Base-by-base conservation (phyloP, 2,888 invertebrate species). In the Drosophila leonis region DNA sequence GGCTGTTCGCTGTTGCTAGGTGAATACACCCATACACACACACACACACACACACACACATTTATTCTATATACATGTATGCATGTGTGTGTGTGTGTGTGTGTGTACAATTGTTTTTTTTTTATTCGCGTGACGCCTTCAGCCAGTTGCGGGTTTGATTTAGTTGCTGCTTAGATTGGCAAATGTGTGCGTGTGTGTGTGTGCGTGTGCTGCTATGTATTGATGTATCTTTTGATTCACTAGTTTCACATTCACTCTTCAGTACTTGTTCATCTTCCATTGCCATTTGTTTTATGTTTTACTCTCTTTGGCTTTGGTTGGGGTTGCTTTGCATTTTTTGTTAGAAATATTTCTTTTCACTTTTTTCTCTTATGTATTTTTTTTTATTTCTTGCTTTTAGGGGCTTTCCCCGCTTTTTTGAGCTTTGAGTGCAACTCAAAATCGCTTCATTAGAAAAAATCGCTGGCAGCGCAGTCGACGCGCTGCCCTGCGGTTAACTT, bases 371-470 rank as follows among this genome's bases (percentile, higher is more conserved):
- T 29, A 29, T 37, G 13, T 20, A 24, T 20, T 8, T 12, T 1
- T 42, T 42, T 46, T 65, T 51, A 56, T 24, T 59, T 37, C 39
- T 41, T 49, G 10, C 41, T 52, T 80, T 65, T 18, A 20, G 48
- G 48, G n/a, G 39, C 15, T 76, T 84, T 83, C 89, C 83, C 87
- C 86, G 70, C 70, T 71, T 70, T 74, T 46, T 63, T 65, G 61
- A 56, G 60, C 56, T 54, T 71, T 71, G 83, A 79, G 83, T 66
- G 75, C 61, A 75, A 80, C 83, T 80, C 80, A 83, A 80, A 65
- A 49, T 49, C 72, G 75, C 76, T 83, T 88, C 70, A 86, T 86
- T 88, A 88, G 82, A 88, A 83, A 80, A 76, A 83, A 72, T 48
- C 35, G 59, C 42, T 29, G 52, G 35, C 76, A 24, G 72, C 80